A percentile compares a stretch with the other conserved stretches of the same genome.
phyloP scores from a whole-genome alignment of 2,113 vertebrate species.

The Sander vitreus region DNA sequence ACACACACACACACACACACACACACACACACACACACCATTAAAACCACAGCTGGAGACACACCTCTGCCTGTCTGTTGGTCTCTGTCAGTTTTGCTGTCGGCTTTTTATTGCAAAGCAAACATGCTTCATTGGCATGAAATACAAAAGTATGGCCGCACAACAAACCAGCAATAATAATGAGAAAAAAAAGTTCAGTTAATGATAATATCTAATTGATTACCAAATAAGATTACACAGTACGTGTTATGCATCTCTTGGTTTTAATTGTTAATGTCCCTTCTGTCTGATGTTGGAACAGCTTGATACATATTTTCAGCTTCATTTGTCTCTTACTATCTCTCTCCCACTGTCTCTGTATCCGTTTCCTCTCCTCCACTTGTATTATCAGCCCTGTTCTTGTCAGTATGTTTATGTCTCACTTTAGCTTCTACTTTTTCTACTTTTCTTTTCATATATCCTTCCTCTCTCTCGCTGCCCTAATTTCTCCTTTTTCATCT shows the following conservation, averaged over 20 bases:
- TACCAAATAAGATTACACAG: conserved; percentile 17
- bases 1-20: too few relatives aligned
- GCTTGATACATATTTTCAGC: conserved; percentile 62
- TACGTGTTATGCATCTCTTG: conserved; percentile 43
- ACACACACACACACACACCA: conserved; percentile 56
- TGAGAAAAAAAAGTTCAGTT: neutral
- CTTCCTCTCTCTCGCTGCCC: conserved; percentile 45
- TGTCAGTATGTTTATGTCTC: conserved; percentile 52
- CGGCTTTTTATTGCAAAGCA: neutral
- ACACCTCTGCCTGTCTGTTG: conserved; percentile 62
- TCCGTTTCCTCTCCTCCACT: conserved; percentile 50
- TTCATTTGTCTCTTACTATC: conserved; percentile 39
- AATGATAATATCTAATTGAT: conserved; percentile 8
- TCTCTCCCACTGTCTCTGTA: conserved; percentile 35
- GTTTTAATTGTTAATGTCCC: conserved; percentile 64
- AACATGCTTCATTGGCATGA: conserved; percentile 23
- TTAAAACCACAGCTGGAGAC: conserved; percentile 80
- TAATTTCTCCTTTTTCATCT: conserved; percentile 47
- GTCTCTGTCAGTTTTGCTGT: conserved; percentile 9
- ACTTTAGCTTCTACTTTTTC: conserved; percentile 47
- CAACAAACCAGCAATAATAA: conserved; percentile 21
- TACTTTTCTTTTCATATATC: conserved; percentile 33
- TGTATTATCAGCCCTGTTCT: conserved; percentile 29
- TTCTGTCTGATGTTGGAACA: conserved; percentile 59
- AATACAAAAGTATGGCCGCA: neutral